Evolutionary conservation across 2,113 vertebrate species (phyloP), one percentile per base, ranked within the genome.

Genomic region (Balaeniceps rex): DNA sequence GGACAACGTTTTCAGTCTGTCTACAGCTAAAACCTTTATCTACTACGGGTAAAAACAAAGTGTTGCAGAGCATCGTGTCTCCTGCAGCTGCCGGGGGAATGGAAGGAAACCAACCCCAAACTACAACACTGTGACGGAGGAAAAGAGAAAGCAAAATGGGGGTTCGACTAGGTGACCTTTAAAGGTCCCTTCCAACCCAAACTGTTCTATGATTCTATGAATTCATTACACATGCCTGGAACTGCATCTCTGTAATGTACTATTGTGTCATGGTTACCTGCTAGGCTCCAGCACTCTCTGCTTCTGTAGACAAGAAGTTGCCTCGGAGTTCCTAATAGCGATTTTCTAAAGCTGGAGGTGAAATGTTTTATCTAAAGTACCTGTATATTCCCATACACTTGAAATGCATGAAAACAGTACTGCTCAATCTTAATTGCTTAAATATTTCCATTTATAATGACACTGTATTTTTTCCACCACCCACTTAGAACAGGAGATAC

Each of bases 391-490:
- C 21, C 16, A 42, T 64, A n/a, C 19, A 79, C 26, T 42, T n/a
- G 12, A 79, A 87, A 83, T 4, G 17, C 12, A 74, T 2, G 1
- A 63, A 87, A 88, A 94, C 7, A 77, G 40, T 29, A 92, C 65
- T n/a, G n/a, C 55, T 92, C 90, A 63, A 46, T 70, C 81, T 74
- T 95, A 91, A 97, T 97, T 96, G 92, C 78, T 76, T 93, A 75
- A 94, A 94, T 92, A 94, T 89, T 97, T 94, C 94, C 79, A 94
- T 94, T 97, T 90, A 78, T 93, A 96, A 98, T 91, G 42, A 86
- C 65, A 61, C 74, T 90, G 33, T 40, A 52, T 26, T 90, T 87
- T 87, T 95, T 69, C 61, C 36, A 74, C 46, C 57, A 29, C 71
- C 79, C 65, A 90, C 83, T 93, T 63, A 95, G 85, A 94, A 96